Percentiles rank a stretch among this genome's conserved stretches.
Conservation (phyloP, 2,888 invertebrate genomes). For the Eupsilia transversa region DNA sequence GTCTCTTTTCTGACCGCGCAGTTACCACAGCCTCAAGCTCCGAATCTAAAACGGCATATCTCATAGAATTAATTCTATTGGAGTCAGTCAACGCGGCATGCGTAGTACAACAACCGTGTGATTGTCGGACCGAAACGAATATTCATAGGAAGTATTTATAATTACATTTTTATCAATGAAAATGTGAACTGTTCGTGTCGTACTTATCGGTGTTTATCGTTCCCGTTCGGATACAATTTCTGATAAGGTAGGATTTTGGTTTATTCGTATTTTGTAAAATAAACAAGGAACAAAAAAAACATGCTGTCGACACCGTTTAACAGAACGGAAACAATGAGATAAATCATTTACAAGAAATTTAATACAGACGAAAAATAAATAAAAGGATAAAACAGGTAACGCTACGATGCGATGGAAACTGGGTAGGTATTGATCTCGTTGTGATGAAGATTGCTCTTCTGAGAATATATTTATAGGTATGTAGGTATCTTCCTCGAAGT, state of each 20-base stretch:
- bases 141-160: conserved; percentile 53
- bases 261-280: conserved; percentile 8
- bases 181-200: conserved; percentile 72
- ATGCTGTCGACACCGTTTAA: conserved; percentile 9
- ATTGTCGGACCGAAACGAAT: conserved; percentile 42
- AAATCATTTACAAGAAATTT: conserved; percentile 6
- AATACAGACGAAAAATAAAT: not conserved
- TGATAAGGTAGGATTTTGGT: conserved; percentile 66
- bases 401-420: conserved; percentile 12
- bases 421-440: conserved; percentile 35
- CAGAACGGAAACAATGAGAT: conserved; percentile 32
- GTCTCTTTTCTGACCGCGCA: conserved; percentile 73
- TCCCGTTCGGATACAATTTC: conserved; percentile 60
- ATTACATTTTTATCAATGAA: conserved; percentile 75
- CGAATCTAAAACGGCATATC: conserved; percentile 71
- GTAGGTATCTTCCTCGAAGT: not conserved
- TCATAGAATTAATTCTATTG: conserved; percentile 71
- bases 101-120: conserved; percentile 67
- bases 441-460: not conserved
- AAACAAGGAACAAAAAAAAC: conserved; percentile 11
- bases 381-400: not conserved
- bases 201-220: conserved; percentile 55
- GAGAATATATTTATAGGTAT: too few relatives aligned
- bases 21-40: conserved; percentile 54
- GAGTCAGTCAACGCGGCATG: conserved; percentile 76